Evolutionary conservation across 2,888 invertebrate genomes (phyloP).

Genomic region (Hirtodrosophila trivittata): DNA sequence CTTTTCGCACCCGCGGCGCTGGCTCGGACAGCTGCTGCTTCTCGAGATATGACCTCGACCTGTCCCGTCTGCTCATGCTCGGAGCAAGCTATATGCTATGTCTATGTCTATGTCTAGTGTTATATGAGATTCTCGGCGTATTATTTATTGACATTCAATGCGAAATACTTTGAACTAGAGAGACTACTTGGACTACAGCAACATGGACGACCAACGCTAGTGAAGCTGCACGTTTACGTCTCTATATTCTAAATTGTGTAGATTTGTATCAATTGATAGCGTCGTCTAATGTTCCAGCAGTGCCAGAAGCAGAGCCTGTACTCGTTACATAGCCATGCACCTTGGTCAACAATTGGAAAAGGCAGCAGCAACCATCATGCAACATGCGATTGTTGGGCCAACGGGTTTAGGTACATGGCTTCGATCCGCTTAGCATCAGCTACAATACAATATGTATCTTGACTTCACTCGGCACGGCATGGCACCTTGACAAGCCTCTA

Average conservation of each 20-base stretch:
- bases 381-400: conserved; percentile 56
- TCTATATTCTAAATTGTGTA: conserved; percentile 67
- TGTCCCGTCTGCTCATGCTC: conserved; percentile 70
- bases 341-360: conserved; percentile 47
- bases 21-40: conserved; percentile 49
- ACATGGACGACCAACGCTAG: background rate
- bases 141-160: conserved; percentile 81
- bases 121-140: conserved; percentile 65
- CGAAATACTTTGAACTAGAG: conserved; percentile 26
- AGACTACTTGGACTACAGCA: conserved; percentile 11
- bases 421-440: conserved; percentile 31
- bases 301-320: conserved; percentile 10
- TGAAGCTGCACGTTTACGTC: conserved; percentile 63
- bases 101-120: conserved; percentile 22
- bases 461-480: conserved; percentile 19
- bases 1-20: conserved; percentile 73
- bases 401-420: conserved; percentile 56
- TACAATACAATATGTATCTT: conserved; percentile 12
- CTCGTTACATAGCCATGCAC: conserved; percentile 31
- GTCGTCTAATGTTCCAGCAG: conserved; percentile 47
- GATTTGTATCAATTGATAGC: conserved; percentile 76
- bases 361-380: conserved; percentile 40
- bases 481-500: conserved; percentile 75
- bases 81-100: conserved; percentile 12
- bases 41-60: conserved; percentile 75